phyloP scores from a whole-genome alignment of 2,888 invertebrate species.

The Venustoraphidia nigricollis region DNA sequence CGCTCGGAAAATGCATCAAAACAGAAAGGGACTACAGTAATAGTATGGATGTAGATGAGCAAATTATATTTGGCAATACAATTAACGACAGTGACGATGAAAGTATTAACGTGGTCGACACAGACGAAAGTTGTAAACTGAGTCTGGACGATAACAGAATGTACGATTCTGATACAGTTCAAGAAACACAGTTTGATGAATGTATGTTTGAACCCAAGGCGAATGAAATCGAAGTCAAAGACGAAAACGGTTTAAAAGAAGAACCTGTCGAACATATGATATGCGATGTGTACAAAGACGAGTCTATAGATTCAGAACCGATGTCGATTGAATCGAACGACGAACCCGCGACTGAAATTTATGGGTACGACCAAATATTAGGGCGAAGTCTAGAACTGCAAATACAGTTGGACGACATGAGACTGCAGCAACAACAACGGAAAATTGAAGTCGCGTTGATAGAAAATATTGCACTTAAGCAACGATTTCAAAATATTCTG shows the following conservation, averaged over 20 bases:
- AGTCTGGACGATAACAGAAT: no score
- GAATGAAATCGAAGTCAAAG: neutral
- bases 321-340: slow-evolving; percentile 2
- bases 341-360: slow-evolving; percentile 7
- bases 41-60: no score
- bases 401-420: slow-evolving; percentile 60
- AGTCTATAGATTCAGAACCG: slow-evolving; percentile 3
- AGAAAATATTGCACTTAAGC: slow-evolving; percentile 67
- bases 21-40: no score
- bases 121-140: no score
- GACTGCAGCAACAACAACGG: slow-evolving; percentile 57
- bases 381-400: slow-evolving; percentile 54
- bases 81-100: no score
- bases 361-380: slow-evolving; percentile 30
- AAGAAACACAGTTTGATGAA: neutral
- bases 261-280: neutral
- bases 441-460: slow-evolving; percentile 72
- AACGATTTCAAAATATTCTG: slow-evolving; percentile 67
- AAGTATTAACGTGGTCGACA: no score
- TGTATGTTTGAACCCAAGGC: slow-evolving; percentile 33
- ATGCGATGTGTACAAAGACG: neutral
- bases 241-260: neutral
- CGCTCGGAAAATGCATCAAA: no score
- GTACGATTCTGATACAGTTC: no score
- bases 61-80: no score